Evolutionary conservation across 2,113 vertebrate genomes (phyloP).

Genomic region (Mormyrus lacerda): DNA sequence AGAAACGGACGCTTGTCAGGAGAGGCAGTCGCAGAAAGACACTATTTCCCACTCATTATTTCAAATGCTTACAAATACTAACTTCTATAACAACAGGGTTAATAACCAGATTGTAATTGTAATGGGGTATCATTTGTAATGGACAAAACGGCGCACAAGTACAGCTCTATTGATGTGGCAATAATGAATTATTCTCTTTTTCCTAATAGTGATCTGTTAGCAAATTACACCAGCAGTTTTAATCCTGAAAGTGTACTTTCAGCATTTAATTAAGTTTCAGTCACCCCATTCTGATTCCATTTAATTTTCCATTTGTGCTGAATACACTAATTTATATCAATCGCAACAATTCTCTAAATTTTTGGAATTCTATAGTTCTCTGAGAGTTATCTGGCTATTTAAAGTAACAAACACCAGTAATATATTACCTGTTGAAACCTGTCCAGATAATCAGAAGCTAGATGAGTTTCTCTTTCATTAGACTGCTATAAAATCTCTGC

Average conservation of each 20-base stretch:
- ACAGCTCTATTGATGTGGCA: neutral
- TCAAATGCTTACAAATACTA: neutral
- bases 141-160: neutral
- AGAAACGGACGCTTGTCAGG: neutral
- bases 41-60: neutral
- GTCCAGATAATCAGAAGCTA: neutral
- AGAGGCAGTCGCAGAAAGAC: neutral
- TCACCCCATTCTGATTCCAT: neutral
- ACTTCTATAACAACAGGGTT: neutral
- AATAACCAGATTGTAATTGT: neutral
- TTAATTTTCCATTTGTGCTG: neutral
- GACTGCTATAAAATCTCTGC: neutral
- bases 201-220: neutral
- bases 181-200: neutral
- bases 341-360: neutral
- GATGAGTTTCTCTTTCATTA: neutral
- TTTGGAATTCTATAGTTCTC: neutral
- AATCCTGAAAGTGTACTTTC: neutral
- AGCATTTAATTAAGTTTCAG: neutral
- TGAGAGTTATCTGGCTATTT: neutral
- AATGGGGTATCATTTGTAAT: neutral
- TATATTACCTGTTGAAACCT: neutral
- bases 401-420: neutral
- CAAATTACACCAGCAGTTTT: neutral
- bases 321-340: neutral